These are phyloP conservation scores for Apeltes quadracus DNA, from an alignment of 2,113 vertebrate genomes.

Conservation along the genomic window DNA sequence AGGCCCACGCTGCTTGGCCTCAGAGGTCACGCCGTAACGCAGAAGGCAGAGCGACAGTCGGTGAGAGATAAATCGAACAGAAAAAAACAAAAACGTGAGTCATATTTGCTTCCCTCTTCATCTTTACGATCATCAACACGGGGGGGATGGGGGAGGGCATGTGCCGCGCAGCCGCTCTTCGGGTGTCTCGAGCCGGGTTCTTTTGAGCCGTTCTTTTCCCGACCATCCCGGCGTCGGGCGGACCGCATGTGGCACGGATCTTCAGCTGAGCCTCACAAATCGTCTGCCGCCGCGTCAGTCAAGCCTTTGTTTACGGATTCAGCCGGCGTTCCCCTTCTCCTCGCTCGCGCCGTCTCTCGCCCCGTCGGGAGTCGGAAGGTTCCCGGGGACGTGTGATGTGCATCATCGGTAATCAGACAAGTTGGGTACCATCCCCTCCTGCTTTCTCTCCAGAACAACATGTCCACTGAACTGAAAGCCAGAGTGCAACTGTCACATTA, in stretches of 20 bases:
- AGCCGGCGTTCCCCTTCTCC: slow-evolving; percentile 35
- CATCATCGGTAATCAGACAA: slow-evolving; percentile 82
- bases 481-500: slow-evolving; percentile 81
- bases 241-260: slow-evolving; percentile 68
- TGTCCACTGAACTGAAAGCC: slow-evolving; percentile 77
- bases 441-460: slow-evolving; percentile 76
- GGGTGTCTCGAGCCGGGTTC: slow-evolving; percentile 14
- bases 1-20: no score
- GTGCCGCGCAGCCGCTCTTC: slow-evolving; percentile 9
- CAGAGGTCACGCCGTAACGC: no score
- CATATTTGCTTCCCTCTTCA: no score
- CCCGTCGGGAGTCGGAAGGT: slow-evolving; percentile 47
- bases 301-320: slow-evolving; percentile 73
- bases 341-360: slow-evolving; percentile 49
- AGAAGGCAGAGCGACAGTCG: no score
- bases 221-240: slow-evolving; percentile 37
- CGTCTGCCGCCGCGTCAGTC: slow-evolving; percentile 73
- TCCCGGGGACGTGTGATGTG: slow-evolving; percentile 75
- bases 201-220: not conserved
- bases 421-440: slow-evolving; percentile 79
- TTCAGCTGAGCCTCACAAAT: slow-evolving; percentile 78
- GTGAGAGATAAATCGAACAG: no score
- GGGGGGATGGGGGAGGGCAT: no score
- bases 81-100: no score
- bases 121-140: no score